Conservation (phyloP, 1,140 invertebrate species). For the Stenopsyche tienmushanensis region DNA sequence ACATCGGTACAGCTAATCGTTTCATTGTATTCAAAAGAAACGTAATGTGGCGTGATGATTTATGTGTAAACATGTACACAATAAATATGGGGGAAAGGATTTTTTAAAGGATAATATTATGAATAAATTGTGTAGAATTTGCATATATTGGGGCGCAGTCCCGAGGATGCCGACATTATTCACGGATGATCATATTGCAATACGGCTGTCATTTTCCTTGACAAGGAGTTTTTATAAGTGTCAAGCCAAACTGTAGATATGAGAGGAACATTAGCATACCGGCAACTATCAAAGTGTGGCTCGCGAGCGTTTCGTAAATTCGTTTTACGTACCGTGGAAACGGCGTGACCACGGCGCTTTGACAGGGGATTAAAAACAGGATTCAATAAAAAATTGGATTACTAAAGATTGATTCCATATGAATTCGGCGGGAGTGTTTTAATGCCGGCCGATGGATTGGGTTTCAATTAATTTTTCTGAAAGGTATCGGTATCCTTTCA, state of each 20-base stretch:
- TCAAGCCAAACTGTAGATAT: constrained; percentile 30
- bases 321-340: too few relatives aligned
- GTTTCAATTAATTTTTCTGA: too few relatives aligned
- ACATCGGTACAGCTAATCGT: too few relatives aligned
- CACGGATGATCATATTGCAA: constrained; percentile 38
- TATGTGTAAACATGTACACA: neutral
- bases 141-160: constrained; percentile 9
- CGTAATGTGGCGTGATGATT: neutral
- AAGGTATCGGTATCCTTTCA: too few relatives aligned
- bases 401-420: too few relatives aligned
- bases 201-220: constrained; percentile 30
- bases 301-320: too few relatives aligned
- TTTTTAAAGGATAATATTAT: constrained; percentile 20
- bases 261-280: constrained; percentile 31
- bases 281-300: constrained; percentile 4
- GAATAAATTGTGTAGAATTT: constrained; percentile 13
- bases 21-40: too few relatives aligned
- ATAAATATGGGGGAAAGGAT: neutral
- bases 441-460: too few relatives aligned
- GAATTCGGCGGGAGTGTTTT: too few relatives aligned
- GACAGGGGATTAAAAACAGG: too few relatives aligned
- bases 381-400: too few relatives aligned
- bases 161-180: constrained; percentile 30
- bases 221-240: constrained; percentile 40
- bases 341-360: too few relatives aligned